Percentiles rank a stretch among this genome's conserved stretches.
These are phyloP conservation scores for Narcine bancroftii DNA, from an alignment of 2,113 vertebrate genomes.

Conservation along the genomic window DNA sequence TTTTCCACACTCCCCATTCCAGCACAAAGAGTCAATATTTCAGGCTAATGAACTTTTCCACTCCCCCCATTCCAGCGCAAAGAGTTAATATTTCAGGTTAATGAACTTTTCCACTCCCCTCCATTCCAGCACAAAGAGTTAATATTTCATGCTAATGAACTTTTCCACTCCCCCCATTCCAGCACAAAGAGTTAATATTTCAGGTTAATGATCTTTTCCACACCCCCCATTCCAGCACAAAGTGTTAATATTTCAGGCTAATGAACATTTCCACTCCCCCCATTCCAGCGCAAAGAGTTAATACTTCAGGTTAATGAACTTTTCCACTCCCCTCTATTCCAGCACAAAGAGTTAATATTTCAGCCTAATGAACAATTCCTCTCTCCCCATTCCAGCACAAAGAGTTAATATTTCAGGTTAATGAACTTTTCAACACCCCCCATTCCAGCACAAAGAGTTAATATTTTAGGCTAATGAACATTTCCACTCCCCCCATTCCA, in stretches of 20 bases:
- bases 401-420: too few relatives aligned
- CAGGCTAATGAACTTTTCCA: too few relatives aligned
- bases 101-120: too few relatives aligned
- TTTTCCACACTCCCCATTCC: background rate
- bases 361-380: too few relatives aligned
- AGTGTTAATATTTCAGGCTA: too few relatives aligned
- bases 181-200: background rate
- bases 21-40: background rate
- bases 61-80: background rate
- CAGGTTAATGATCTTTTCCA: too few relatives aligned
- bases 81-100: too few relatives aligned
- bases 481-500: background rate
- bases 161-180: background rate
- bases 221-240: background rate
- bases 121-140: background rate
- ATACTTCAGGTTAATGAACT: too few relatives aligned
- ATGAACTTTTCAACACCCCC: too few relatives aligned
- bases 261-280: too few relatives aligned
- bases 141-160: too few relatives aligned
- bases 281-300: background rate
- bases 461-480: too few relatives aligned
- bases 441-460: background rate
- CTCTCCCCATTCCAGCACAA: background rate
- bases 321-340: background rate
- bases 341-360: background rate